These are phyloP conservation scores for Megaceryle torquata DNA, from an alignment of 2,113 vertebrate genomes.

Conservation along the genomic window DNA sequence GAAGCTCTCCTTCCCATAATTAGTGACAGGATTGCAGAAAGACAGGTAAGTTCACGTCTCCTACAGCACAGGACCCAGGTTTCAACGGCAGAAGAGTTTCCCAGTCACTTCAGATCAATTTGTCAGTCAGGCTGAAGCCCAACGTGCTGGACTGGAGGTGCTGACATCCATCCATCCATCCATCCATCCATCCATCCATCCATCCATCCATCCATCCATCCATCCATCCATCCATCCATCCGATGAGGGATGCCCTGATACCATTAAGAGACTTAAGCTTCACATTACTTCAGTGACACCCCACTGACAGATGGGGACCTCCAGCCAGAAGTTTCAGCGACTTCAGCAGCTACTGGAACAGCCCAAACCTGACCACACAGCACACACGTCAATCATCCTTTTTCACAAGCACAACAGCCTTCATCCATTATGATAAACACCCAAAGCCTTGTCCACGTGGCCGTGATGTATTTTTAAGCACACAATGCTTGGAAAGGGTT, in stretches of 20 bases:
- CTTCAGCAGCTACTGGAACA: not conserved
- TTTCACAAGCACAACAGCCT: not conserved
- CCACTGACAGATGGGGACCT: not conserved
- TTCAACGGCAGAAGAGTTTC: not conserved
- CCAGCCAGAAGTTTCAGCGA: not conserved
- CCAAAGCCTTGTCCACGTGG: fast-evolving
- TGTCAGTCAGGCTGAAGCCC: not conserved
- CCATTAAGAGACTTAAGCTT: not conserved
- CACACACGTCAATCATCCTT: not conserved
- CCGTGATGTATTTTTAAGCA: not conserved
- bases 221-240: not conserved
- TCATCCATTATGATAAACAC: not conserved
- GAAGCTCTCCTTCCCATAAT: not conserved
- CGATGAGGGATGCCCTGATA: no score
- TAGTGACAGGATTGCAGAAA: not conserved
- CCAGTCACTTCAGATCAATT: not conserved
- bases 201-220: fast-evolving
- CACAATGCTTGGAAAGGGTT: not conserved
- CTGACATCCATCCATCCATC: not conserved
- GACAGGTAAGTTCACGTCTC: not conserved
- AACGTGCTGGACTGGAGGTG: not conserved
- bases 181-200: fast-evolving
- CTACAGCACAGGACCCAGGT: not conserved
- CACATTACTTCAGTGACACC: not conserved
- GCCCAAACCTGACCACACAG: not conserved